Conservation (phyloP, 2,888 invertebrate genomes). For the Conomelus anceps region DNA sequence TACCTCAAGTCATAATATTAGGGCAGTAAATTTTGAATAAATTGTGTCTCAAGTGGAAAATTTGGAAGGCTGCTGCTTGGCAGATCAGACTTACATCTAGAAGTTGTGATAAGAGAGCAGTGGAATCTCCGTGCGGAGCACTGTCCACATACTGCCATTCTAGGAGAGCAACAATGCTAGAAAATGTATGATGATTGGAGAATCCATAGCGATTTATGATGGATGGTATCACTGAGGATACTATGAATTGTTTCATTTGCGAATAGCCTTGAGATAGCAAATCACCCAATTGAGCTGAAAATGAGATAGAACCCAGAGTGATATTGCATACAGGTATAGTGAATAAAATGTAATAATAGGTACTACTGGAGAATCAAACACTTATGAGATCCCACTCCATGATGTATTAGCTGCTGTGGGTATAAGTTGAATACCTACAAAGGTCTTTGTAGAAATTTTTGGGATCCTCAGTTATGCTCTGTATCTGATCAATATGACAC, state of each 20-base stretch:
- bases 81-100: slow-evolving; percentile 38
- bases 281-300: slow-evolving; percentile 53
- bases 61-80: slow-evolving; percentile 40
- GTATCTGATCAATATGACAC: too few species aligned
- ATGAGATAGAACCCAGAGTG: background rate
- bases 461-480: too few species aligned
- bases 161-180: slow-evolving; percentile 43
- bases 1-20: background rate
- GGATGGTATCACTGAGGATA: slow-evolving; percentile 52
- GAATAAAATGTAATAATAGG: too few species aligned
- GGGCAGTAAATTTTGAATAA: slow-evolving; percentile 35
- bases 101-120: slow-evolving; percentile 45
- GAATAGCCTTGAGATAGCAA: slow-evolving; percentile 50
- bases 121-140: slow-evolving; percentile 41
- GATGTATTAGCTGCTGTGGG: too few species aligned
- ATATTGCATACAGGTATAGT: background rate
- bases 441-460: too few species aligned
- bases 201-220: slow-evolving; percentile 47
- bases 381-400: too few species aligned
- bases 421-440: too few species aligned
- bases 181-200: slow-evolving; percentile 29
- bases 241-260: slow-evolving; percentile 52
- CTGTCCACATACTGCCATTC: slow-evolving; percentile 52
- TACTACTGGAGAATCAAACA: too few species aligned
- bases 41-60: slow-evolving; percentile 35